A percentile compares a stretch with the other conserved stretches of the same genome.
phyloP scores from a whole-genome alignment of 2,113 vertebrate genomes.

The Orycteropus afer region DNA sequence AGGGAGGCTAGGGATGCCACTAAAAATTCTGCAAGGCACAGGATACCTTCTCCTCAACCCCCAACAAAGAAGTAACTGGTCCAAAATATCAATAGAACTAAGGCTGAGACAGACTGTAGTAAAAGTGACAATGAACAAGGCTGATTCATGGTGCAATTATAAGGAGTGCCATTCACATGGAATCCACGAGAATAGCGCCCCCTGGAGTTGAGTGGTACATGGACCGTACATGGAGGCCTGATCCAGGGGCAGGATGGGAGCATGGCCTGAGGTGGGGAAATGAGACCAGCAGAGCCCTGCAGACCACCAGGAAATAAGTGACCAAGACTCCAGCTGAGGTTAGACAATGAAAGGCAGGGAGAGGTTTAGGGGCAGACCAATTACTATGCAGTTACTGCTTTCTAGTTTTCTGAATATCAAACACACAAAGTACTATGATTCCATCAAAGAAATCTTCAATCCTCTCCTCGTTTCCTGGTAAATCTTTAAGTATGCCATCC shows the following conservation, averaged over 20 bases:
- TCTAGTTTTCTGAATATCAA: background rate
- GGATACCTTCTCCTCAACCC: background rate
- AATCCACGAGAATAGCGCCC: rapidly evolving
- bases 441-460: background rate
- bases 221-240: rapidly evolving
- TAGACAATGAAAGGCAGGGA: background rate
- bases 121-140: background rate
- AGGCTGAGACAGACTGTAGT: too few species aligned
- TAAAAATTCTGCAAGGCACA: background rate
- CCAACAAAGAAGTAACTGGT: background rate
- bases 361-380: background rate
- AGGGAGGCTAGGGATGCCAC: background rate
- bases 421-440: background rate
- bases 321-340: rapidly evolving
- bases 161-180: rapidly evolving
- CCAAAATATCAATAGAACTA: background rate
- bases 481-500: background rate
- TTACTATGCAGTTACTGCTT: too few species aligned
- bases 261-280: rapidly evolving
- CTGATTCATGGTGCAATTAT: rapidly evolving
- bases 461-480: background rate
- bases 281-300: background rate
- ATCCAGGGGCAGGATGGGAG: rapidly evolving
- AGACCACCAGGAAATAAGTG: rapidly evolving
- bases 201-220: rapidly evolving